These are phyloP conservation scores for Halichondria panicea DNA, from an alignment of 37 sponge, comb jelly and placozoan species.

Conservation along the genomic window DNA sequence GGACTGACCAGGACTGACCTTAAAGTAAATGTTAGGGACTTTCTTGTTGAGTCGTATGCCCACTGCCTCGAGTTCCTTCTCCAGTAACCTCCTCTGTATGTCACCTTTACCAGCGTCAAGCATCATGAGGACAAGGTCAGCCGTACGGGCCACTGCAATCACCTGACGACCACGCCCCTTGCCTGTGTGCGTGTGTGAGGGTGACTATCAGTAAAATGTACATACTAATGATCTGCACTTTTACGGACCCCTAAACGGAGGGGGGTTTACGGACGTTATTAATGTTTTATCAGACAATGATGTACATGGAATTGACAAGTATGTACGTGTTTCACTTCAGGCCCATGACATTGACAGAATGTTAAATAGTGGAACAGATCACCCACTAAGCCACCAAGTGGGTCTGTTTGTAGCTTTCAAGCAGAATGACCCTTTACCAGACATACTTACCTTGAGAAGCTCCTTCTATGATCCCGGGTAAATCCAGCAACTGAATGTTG, in stretches of 20 bases:
- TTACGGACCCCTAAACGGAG: too few relatives aligned
- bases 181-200: slow-evolving; percentile 14
- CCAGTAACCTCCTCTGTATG: slow-evolving; percentile 72
- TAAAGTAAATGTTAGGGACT: slow-evolving; percentile 97
- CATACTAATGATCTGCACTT: too few relatives aligned
- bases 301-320: too few relatives aligned
- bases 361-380: neutral
- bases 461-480: slow-evolving; percentile 99
- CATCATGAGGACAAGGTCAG: slow-evolving; percentile 99
- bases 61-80: slow-evolving; percentile 90
- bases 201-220: neutral
- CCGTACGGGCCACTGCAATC: slow-evolving; percentile 98
- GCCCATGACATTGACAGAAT: too few relatives aligned
- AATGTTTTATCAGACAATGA: too few relatives aligned
- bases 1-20: slow-evolving; percentile 42
- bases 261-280: too few relatives aligned
- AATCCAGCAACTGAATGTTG: slow-evolving; percentile 94
- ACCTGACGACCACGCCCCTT: slow-evolving; percentile 99
- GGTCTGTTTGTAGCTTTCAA: neutral
- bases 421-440: neutral
- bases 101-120: slow-evolving; percentile 85
- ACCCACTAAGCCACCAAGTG: neutral
- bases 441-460: slow-evolving; percentile 80
- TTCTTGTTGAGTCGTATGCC: slow-evolving; percentile 94
- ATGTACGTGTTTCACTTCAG: too few relatives aligned